phyloP scores from a whole-genome alignment of 2,797 vertebrate genomes.

The Fistularia tabacaria region DNA sequence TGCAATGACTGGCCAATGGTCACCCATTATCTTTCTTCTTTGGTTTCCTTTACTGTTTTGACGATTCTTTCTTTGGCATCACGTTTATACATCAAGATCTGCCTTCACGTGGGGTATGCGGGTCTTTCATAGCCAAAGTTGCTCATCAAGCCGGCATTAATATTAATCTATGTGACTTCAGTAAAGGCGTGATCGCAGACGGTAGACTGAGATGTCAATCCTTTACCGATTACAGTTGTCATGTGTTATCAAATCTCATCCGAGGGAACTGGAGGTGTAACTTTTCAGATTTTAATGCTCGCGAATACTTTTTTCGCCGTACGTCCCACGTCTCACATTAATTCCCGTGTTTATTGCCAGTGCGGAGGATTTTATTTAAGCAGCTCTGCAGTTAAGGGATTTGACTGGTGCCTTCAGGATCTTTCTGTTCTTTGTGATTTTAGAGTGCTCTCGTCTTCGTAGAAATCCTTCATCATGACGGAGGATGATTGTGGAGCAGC shows the following conservation, averaged over 20 bases:
- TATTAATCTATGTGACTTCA: conserved; percentile 21
- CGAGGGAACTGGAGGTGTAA: conserved; percentile 4
- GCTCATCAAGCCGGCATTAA: conserved; percentile 21
- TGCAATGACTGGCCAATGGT: too few species aligned
- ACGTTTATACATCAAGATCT: too few species aligned
- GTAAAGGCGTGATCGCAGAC: conserved; percentile 9
- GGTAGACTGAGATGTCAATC: conserved; percentile 31
- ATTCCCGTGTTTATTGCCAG: conserved; percentile 28
- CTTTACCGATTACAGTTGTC: conserved; percentile 26
- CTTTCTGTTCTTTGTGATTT: conserved; percentile 29
- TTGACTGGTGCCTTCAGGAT: conserved; percentile 40
- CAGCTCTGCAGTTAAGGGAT: conserved; percentile 38
- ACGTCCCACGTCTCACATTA: conserved; percentile 38
- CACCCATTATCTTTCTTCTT: too few species aligned
- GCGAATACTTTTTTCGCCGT: conserved; percentile 15
- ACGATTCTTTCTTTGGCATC: too few species aligned
- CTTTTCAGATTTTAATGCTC: conserved; percentile 23
- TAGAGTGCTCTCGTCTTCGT: conserved; percentile 35
- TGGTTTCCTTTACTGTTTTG: too few species aligned
- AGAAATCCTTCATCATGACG: conserved; percentile 40
- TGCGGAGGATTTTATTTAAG: conserved; percentile 31
- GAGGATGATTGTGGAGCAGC: conserved; percentile 13
- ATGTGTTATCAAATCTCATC: conserved; percentile 34
- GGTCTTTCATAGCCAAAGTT: conserved; percentile 6
- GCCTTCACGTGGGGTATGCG: conserved; percentile 27